phyloP scores from a whole-genome alignment of 2,113 vertebrate species.

The Clarias batrachus region DNA sequence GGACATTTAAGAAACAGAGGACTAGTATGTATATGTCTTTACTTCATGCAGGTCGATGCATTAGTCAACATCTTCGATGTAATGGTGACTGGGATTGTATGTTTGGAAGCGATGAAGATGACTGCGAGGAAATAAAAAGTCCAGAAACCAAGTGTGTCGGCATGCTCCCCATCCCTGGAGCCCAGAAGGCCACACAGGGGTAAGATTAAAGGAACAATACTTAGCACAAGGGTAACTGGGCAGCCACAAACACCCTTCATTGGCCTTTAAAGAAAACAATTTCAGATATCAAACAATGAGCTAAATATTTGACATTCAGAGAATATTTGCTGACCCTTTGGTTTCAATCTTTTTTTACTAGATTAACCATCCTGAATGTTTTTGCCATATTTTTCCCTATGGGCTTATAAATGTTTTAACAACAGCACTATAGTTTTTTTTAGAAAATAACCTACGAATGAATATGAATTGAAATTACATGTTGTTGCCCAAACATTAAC shows the following conservation, averaged over 20 bases:
- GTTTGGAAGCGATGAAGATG: constrained; percentile 78
- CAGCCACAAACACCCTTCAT: background rate
- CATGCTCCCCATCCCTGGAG: constrained; percentile 78
- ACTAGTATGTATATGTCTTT: background rate
- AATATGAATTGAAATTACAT: background rate
- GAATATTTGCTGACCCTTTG: background rate
- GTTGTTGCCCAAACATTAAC: background rate
- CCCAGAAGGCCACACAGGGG: constrained; percentile 63
- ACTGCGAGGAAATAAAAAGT: constrained; percentile 66
- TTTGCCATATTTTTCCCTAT: too few species aligned
- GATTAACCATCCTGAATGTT: too few species aligned
- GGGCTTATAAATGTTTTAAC: background rate
- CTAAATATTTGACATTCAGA: background rate
- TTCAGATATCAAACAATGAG: background rate
- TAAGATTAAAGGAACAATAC: background rate
- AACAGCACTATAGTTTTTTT: background rate
- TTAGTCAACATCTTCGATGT: constrained; percentile 80
- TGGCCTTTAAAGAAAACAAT: background rate
- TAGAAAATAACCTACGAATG: background rate
- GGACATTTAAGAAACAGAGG: background rate
- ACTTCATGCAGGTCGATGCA: constrained; percentile 80
- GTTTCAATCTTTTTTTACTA: too few species aligned
- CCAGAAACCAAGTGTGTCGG: constrained; percentile 71
- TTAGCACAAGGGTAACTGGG: background rate
- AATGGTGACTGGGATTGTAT: constrained; percentile 85